Evolutionary conservation across 37 sponge, comb jelly and placozoan species (phyloP), one percentile per base, ranked within the genome.

Genomic region (Aplysina aerophoba): DNA sequence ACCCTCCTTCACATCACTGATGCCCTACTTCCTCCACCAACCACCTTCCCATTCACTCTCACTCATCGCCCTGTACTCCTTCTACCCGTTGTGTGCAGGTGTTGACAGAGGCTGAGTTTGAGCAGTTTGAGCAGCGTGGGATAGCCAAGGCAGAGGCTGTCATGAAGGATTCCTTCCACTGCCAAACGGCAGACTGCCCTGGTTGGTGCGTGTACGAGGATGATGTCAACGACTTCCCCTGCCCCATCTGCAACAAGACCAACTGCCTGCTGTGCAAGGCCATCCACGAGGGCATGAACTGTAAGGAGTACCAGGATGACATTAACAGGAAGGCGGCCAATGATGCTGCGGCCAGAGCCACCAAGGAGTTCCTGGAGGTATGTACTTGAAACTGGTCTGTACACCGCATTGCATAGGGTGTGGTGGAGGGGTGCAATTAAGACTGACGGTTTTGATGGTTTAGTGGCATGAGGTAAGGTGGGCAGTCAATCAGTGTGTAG

Each of bases 231-330:
- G 83, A 90, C 66, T 95, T 92, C 68, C 22, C 62, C 31, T 95
- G 95, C 31, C 88, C 83, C 15, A 72, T 90, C 30, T 95, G 95
- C 57, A 84, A 62, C 20, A 85, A 90, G 71, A 68, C 19, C 33
- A 90, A 90, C 68, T 90, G 90, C 35, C 78, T 90, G 21, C 27
- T 67, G 31, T 96, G 97, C 63, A 96, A 96, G 86, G 97, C 97
- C 53, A 94, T 92, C 71, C 97, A 97, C 65, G 88, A 88, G 34
- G 94, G 83, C 12, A 92, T 90, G 97, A 92, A 97, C 89, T 97
- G 97, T 59, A 84, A 97, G 84, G 91, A 97, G 89, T 97, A 97
- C 74, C 97, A 97, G 64, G 97, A 97, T 21, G 97, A 97, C 89
- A 59, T 97, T 30, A 82, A 83, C 84, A 89, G 85, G 35, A 90